Evolutionary conservation across 2,113 vertebrate species (phyloP).

Genomic region (Pangasianodon gigas): DNA sequence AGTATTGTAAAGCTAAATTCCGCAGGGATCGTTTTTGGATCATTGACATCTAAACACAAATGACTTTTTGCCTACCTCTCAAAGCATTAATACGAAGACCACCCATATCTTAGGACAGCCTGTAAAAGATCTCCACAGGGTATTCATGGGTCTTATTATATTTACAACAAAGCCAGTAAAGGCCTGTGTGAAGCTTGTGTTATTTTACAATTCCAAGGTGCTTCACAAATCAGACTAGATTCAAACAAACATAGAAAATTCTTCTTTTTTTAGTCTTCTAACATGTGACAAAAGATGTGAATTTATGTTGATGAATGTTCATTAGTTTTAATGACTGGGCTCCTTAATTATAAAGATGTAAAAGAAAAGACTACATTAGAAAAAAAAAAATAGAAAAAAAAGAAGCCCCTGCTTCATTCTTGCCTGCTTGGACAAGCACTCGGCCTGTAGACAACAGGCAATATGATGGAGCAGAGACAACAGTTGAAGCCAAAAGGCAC

Average conservation of each 20-base stretch:
- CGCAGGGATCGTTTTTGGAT: conserved; percentile 5
- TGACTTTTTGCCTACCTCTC: conserved; percentile 7
- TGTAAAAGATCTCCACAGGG: conserved; percentile 43
- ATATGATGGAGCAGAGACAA: conserved; percentile 11
- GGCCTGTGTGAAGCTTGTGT: conserved; percentile 22
- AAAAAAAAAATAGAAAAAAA: conserved; percentile 56
- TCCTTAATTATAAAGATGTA: conserved; percentile 64
- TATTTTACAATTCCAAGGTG: conserved; percentile 51
- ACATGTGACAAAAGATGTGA: conserved; percentile 55
- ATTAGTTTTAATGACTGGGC: conserved; percentile 71
- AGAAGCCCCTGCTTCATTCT: conserved; percentile 60
- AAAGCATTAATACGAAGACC: conserved; percentile 40
- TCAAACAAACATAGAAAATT: conserved; percentile 70
- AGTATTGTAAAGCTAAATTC: conserved; percentile 23
- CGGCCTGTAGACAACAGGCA: not conserved
- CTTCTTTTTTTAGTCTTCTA: conserved; percentile 57
- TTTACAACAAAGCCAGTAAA: conserved; percentile 49
- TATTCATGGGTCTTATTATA: conserved; percentile 40
- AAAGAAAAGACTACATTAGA: conserved; percentile 61
- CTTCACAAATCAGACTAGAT: conserved; percentile 71
- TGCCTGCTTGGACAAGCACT: conserved; percentile 34
- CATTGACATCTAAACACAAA: conserved; percentile 34
- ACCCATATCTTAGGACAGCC: conserved; percentile 37
- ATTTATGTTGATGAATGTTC: conserved; percentile 68
- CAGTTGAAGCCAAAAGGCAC: conserved; percentile 28